A percentile compares a stretch with the other conserved stretches of the same genome.
These are phyloP conservation scores for Cryptophagus acutangulus DNA, from an alignment of 2,888 invertebrate species.

Conservation along the genomic window DNA sequence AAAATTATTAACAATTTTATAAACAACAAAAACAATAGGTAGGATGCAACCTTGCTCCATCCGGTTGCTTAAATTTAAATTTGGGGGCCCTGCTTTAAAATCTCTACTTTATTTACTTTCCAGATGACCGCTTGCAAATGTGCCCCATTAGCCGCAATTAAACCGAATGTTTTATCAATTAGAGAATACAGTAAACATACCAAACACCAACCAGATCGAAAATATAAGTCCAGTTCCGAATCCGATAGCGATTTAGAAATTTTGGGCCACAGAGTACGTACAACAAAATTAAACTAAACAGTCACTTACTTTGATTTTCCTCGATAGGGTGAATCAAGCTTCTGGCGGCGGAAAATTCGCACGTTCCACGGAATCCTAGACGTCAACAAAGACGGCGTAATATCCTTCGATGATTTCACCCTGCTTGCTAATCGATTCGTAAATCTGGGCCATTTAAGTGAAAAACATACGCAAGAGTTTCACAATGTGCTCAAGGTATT, in stretches of 20 bases:
- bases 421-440: slow-evolving; percentile 70
- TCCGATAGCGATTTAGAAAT: slow-evolving; percentile 59
- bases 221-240: slow-evolving; percentile 42
- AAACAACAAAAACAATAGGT: too few species aligned
- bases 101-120: too few species aligned
- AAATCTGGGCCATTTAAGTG: slow-evolving; percentile 66
- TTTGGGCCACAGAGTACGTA: slow-evolving; percentile 41
- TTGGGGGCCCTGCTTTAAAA: too few species aligned
- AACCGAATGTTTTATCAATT: neutral
- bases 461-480: slow-evolving; percentile 64
- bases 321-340: slow-evolving; percentile 55
- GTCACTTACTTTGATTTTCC: slow-evolving; percentile 5
- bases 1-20: too few species aligned
- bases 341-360: slow-evolving; percentile 83
- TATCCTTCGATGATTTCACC: slow-evolving; percentile 76
- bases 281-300: neutral
- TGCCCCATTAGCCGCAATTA: slow-evolving; percentile 6
- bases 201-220: slow-evolving; percentile 43
- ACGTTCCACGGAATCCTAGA: slow-evolving; percentile 78
- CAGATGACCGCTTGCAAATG: slow-evolving; percentile 8
- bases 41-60: too few species aligned
- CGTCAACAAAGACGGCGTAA: slow-evolving; percentile 79
- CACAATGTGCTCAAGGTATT: slow-evolving; percentile 53
- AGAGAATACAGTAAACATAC: slow-evolving; percentile 49
- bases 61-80: too few species aligned